These are phyloP conservation scores for Helogale parvula DNA, from an alignment of 2,113 vertebrate genomes.

Conservation along the genomic window DNA sequence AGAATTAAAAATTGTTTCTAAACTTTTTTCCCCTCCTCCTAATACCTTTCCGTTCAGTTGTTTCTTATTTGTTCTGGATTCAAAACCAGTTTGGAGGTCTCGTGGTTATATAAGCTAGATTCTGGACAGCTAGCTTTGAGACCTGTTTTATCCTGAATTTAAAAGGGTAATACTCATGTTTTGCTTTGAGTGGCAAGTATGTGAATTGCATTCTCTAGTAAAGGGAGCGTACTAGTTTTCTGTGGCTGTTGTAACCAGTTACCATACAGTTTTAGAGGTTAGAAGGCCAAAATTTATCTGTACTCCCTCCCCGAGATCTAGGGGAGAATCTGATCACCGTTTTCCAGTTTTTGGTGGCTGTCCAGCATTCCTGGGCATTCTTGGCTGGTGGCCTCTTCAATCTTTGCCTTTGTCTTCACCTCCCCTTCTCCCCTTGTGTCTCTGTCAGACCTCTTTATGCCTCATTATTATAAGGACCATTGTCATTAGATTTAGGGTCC, in stretches of 20 bases:
- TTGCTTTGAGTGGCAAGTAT: background rate
- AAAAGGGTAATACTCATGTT: background rate
- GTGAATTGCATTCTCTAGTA: background rate
- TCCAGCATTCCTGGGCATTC: background rate
- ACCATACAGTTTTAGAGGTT: background rate
- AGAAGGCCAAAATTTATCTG: background rate
- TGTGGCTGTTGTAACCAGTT: background rate
- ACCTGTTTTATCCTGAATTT: background rate
- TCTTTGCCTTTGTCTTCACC: background rate
- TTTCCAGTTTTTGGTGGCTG: background rate
- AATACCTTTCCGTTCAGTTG: background rate
- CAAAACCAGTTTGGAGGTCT: background rate
- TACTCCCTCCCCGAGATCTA: background rate
- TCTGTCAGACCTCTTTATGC: background rate
- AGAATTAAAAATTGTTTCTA: background rate
- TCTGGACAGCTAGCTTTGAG: background rate
- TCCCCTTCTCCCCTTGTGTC: background rate
- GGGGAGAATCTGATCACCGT: background rate
- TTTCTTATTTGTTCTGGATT: background rate
- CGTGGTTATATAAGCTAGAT: background rate
- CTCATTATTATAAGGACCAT: background rate
- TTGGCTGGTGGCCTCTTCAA: fast-evolving
- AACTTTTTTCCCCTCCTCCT: background rate
- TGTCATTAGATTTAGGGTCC: background rate
- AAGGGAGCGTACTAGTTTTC: background rate